Base-by-base conservation (phyloP, 1,140 invertebrate genomes). In the Lordiphosa mommai region DNA sequence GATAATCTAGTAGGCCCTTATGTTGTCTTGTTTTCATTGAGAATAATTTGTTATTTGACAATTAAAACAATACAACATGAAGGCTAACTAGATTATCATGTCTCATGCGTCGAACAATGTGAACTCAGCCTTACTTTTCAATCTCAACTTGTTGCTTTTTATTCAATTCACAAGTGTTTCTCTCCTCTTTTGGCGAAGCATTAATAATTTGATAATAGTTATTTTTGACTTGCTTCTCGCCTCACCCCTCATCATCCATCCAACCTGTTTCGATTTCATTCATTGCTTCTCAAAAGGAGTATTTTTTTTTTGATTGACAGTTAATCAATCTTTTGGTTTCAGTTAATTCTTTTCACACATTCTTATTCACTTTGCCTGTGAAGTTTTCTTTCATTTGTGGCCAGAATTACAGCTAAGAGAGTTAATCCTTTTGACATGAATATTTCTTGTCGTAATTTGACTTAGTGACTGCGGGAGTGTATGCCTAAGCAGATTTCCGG, bases 351-450 rank as follows among this genome's bases (percentile, higher is more conserved):
- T 60, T 84, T 84, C 79, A 77, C 79, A 77, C 77, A 77, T 66
- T 61, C 50, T 47, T 52, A 49, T 59, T 58, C 70, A 77, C 66
- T 61, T 49, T 33, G 41, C 27, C 16, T 23, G 40, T 82, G 73
- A 73, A 52, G 67, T 64, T 61, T 63, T 44, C 14, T 61, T 52
- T 67, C 34, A 55, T 48, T 60, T 37, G 36, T 55, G 69, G 51
- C 57, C 44, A 47, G 43, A 69, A 79, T 80, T 80, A 70, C 51
- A 43, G 29, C 16, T 20, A 12, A 20, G 8, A n/a, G n/a, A 10
- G 47, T 47, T 84, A 84, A 84, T 84, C 79, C 77, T 84, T 84
- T 84, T 84, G 72, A 84, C 72, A 64, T 69, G 58, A 51, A 38
- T 69, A 43, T 59, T 43, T 38, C 7, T 67, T 80, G 77, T 57